Base-by-base conservation (phyloP, 2,888 invertebrate species). In the Drosophila cognata region DNA sequence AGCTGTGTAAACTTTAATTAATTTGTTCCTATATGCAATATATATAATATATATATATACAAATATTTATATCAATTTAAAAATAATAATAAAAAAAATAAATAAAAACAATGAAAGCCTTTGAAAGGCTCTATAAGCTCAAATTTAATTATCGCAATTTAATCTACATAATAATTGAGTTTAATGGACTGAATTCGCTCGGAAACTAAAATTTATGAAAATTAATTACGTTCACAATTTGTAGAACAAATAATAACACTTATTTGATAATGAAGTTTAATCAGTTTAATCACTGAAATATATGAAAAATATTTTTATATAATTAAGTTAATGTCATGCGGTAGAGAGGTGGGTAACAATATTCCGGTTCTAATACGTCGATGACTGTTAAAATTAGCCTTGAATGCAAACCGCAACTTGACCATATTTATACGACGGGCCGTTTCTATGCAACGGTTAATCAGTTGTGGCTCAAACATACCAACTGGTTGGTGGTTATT, bases 1-100 rank as follows among this genome's bases (percentile, higher is more conserved):
- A 61, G 36, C n/a, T 33, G 35, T 16, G 51, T 41, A 33, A 36
- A 55, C 48, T 56, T 68, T 56, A 56, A 67, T 55, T 68, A 28
- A 67, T 38, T 38, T 28, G 0, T 8, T 25, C 4, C 8, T 16
- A 8, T 56, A 25, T 8, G 36, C 28, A 13, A 31, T 13, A 33
- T 33, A 33, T 33, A 33, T 11, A 33, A 33, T 33, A 33, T 33
- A 33, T 4, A 31, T 3, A 31, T 10, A 31, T 7, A 0, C n/a
- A 31, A n/a, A n/a, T 31, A 52, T 52, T 31, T 52, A 16, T 13
- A 10, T 7, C 7, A 46, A 25, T 31, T 31, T 6, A 52, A 13
- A n/a, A 4, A 46, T 8, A 8, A 4, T 2, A 46, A 21, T 11
- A 5, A 33, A 6, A 51, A n/a, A 7, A 13, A 21, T 16, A 8